Evolutionary conservation across 2,797 vertebrate genomes (phyloP).

Genomic region (Catostomus latipinnis): DNA sequence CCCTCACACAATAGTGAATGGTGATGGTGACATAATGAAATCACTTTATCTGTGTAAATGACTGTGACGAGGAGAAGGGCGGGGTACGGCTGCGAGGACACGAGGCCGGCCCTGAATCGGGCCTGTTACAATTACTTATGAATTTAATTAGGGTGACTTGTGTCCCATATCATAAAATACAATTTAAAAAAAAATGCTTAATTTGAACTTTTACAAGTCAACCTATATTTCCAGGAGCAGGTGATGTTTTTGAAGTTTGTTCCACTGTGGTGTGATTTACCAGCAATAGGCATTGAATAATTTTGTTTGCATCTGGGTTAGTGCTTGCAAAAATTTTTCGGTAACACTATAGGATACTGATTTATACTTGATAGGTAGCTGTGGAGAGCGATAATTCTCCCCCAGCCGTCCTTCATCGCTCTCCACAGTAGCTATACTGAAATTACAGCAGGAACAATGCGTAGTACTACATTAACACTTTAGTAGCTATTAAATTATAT

Average conservation of each 20-base stretch:
- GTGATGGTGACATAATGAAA: constrained; percentile 13
- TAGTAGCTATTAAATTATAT: no score
- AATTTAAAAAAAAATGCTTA: neutral
- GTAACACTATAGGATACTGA: no score
- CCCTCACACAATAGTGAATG: constrained; percentile 36
- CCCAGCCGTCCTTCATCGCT: no score
- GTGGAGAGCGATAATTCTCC: no score
- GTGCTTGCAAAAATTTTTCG: neutral
- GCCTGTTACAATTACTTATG: constrained; percentile 4
- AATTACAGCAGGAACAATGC: no score
- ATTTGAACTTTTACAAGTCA: constrained; percentile 14
- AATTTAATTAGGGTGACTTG: constrained; percentile 31
- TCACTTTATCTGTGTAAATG: neutral
- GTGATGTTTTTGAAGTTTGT: neutral
- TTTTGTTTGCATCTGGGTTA: neutral
- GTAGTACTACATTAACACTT: no score
- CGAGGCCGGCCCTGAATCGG: no score
- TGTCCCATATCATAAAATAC: constrained; percentile 22
- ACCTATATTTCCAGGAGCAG: constrained; percentile 14
- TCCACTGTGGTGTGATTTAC: neutral
- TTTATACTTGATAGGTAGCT: no score
- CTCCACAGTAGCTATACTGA: no score
- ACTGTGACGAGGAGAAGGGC: no score
- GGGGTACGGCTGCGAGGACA: no score
- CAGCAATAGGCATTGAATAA: neutral